Evolutionary conservation across 2,888 invertebrate species (phyloP), one percentile per base, ranked within the genome.

Genomic region (Leucoma salicis): DNA sequence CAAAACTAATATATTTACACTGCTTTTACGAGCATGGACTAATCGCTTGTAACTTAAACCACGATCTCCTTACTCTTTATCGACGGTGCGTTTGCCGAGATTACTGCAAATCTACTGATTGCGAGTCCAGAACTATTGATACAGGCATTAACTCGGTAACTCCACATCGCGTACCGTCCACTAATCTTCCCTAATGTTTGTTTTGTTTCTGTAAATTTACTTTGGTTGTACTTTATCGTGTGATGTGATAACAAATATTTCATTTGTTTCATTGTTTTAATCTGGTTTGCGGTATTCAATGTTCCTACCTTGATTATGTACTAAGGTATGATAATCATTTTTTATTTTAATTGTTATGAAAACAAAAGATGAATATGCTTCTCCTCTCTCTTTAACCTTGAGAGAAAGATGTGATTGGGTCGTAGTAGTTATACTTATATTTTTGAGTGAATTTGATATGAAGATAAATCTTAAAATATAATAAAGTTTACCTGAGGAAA

Each of bases 81-180:
- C 76, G 62, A 49, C 66, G 54, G 49, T 66, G 69, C 68, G 74
- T 76, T 78, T 71, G 70, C 70, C 36, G 66, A 82, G 84, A 83
- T 85, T 84, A 83, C 70, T 60, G 72, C 72, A 72, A 80, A 78
- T 80, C 81, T 75, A 75, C 75, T 72, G 74, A 82, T 77, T 76
- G 75, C 71, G 58, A 58, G 54, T 61, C 62, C 62, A 49, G 58
- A 63, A 59, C 66, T 79, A 82, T 82, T 82, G 81, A 73, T 76
- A 71, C 66, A 73, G 48, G 67, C 59, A 66, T 70, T 74, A 72
- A 65, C 67, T 63, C 61, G 50, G 38, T 31, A 43, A 43, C 42
- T 42, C 38, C 15, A 57, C 59, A 66, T 60, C 57, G 62, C 54
- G 46, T 49, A 54, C 53, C 57, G 65, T 70, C 51, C 52, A 49